A percentile compares a stretch with the other conserved stretches of the same genome.
phyloP scores from a whole-genome alignment of 1,140 invertebrate species.

The Colletes gigas region DNA sequence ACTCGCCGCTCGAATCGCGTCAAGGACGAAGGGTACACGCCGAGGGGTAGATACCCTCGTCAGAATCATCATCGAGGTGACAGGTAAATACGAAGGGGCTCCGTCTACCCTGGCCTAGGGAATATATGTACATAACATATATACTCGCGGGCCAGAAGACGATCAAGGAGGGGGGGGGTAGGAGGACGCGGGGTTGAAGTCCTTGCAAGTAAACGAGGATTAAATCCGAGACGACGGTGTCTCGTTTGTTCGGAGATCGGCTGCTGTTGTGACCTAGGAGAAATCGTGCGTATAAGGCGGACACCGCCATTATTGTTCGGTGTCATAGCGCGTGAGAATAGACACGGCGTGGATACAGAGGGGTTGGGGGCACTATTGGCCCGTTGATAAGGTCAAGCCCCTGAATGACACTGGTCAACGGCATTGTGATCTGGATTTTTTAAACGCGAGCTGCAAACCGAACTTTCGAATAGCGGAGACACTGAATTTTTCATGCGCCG shows the following conservation, averaged over 20 bases:
- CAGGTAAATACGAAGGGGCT: constrained; percentile 72
- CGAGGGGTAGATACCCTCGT: constrained; percentile 74
- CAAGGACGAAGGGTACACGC: constrained; percentile 63
- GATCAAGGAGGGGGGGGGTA: constrained; percentile 33
- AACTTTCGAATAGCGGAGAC: background rate
- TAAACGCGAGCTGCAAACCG: background rate
- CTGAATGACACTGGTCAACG: background rate
- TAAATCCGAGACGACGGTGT: constrained; percentile 70
- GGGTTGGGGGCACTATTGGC: background rate
- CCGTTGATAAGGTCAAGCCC: background rate
- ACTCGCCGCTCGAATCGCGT: constrained; percentile 47
- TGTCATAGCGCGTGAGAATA: constrained; percentile 15
- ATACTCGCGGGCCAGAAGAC: constrained; percentile 41
- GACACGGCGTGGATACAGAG: background rate
- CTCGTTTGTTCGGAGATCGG: constrained; percentile 54
- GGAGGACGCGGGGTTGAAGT: background rate
- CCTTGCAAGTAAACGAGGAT: constrained; percentile 72
- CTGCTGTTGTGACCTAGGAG: constrained; percentile 63
- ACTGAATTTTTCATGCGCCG: background rate
- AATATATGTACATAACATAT: constrained; percentile 39
- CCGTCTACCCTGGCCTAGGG: constrained; percentile 42
- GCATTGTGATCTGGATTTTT: background rate
- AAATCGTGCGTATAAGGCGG: constrained; percentile 68
- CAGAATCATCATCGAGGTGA: constrained; percentile 77
- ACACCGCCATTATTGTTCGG: constrained; percentile 37